Evolutionary conservation across 2,888 invertebrate genomes (phyloP).

Genomic region (Asteroscopus sphinx): DNA sequence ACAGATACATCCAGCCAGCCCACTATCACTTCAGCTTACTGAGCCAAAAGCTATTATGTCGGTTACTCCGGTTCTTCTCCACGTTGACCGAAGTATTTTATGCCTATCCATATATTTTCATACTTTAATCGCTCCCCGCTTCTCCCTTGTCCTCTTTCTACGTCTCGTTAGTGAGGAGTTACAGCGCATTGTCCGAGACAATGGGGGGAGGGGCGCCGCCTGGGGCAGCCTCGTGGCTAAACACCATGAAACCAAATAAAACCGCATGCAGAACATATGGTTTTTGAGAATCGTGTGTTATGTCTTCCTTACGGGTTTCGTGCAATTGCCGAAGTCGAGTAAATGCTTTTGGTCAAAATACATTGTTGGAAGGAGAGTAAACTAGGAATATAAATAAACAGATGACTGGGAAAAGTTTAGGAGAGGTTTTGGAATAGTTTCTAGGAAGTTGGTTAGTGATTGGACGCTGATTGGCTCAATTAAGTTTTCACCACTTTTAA

Average conservation of each 20-base stretch:
- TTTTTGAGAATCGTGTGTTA: constrained; percentile 49
- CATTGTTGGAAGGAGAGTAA: background rate
- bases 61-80: too few relatives aligned
- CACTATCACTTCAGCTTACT: too few relatives aligned
- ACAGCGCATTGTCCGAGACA: constrained; percentile 85
- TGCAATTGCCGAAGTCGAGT: constrained; percentile 14
- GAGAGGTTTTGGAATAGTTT: too few relatives aligned
- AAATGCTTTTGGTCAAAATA: constrained; percentile 21
- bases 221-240: constrained; percentile 78
- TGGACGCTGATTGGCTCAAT: too few relatives aligned
- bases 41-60: too few relatives aligned
- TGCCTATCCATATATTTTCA: background rate
- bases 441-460: too few relatives aligned
- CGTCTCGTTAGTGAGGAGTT: constrained; percentile 86
- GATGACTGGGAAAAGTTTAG: too few relatives aligned
- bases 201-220: constrained; percentile 81
- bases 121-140: constrained; percentile 28
- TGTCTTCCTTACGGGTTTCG: constrained; percentile 47
- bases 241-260: constrained; percentile 68
- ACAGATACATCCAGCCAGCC: too few relatives aligned
- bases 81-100: too few relatives aligned
- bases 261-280: constrained; percentile 49
- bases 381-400: too few relatives aligned
- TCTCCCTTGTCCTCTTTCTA: constrained; percentile 37
- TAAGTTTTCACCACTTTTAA: too few relatives aligned